Evolutionary conservation across 2,113 vertebrate genomes (phyloP), one percentile per base, ranked within the genome.

Genomic region (Pseudopodoces humilis): DNA sequence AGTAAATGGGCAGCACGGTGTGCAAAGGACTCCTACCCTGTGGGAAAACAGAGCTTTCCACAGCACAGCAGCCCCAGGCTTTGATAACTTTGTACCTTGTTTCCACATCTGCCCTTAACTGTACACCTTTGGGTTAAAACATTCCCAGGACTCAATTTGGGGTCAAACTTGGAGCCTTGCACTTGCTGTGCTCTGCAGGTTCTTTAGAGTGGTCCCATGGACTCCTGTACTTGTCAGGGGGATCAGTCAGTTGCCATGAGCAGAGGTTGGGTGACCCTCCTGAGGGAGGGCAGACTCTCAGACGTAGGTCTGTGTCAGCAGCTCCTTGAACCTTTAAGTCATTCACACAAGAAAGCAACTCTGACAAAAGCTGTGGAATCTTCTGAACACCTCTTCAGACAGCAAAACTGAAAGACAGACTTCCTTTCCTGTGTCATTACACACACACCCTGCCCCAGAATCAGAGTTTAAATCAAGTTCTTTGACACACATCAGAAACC

Each of bases 401-500:
- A 92, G 83, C 74, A 95, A 53, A 86, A 88, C 94, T 92, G 83
- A 90, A 83, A 96, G 90, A 90, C 91, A 93, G 90, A 92, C 86
- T 96, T 96, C 95, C 88, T 90, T 63, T 93, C 92, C 91, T 90
- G 82, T 94, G 95, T 94, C 94, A 92, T 95, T 90, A 96, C 71
- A 82, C 69, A 92, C 70, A 17, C 82, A 59, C 87, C 90, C 90
- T 82, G 90, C 88, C 80, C 72, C 65, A 94, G 79, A 86, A 96
- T 35, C 77, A 2, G 69, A 93, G 83, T 95, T 93, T 95, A 95
- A 92, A 88, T 86, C 24, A 50, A 94, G 85, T 90, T 74, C 92
- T 97, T 96, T 95, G 93, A 96, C 95, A 79, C 28, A 93, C 88
- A 94, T 96, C 94, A 96, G 95, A 96, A 95, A 92, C 81, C 41